Evolutionary conservation across 2,888 invertebrate genomes (phyloP).

Genomic region (Philonicus albiceps): DNA sequence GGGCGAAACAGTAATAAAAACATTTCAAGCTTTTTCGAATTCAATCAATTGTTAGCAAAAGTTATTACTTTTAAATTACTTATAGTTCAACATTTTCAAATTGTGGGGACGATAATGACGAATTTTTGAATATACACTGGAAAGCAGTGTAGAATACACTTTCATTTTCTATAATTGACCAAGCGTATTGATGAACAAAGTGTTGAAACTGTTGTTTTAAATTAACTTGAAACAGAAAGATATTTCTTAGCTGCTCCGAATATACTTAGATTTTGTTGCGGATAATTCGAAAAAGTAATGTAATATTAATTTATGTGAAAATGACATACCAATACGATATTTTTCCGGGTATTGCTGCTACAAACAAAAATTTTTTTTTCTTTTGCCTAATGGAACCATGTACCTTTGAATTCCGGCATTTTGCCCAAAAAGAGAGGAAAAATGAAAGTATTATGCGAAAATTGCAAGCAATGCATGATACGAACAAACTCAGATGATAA

Average conservation of each 20-base stretch:
- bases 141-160: neutral
- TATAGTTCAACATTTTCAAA: neutral
- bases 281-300: no score
- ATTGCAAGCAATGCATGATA: no score
- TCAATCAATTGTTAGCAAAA: neutral
- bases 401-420: no score
- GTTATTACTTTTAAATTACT: neutral
- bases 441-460: no score
- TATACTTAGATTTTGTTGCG: neutral
- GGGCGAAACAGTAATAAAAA: neutral
- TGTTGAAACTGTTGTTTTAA: no score
- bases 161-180: neutral
- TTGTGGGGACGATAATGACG: neutral
- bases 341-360: neutral
- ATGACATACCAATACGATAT: neutral
- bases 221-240: no score
- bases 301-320: neutral
- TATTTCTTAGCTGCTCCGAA: neutral
- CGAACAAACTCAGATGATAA: no score
- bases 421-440: no score
- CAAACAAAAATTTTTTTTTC: no score
- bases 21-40: neutral
- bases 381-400: no score
- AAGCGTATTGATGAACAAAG: no score
- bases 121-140: neutral